Base-by-base conservation (phyloP, 23 tunicate genomes). In the Ciona savignyi region DNA sequence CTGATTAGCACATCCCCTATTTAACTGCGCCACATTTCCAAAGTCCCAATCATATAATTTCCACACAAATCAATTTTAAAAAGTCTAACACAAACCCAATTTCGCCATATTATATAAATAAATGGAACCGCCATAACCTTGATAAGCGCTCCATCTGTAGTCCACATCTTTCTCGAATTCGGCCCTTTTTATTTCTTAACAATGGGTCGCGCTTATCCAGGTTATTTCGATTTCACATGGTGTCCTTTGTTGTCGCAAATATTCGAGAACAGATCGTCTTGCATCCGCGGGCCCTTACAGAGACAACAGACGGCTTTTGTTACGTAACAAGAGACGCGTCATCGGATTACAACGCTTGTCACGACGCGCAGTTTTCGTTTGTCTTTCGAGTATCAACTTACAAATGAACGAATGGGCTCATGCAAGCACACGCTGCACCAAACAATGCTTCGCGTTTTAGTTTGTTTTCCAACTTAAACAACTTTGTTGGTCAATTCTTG, bases 291-390 rank as follows among this genome's bases (percentile, higher is more conserved):
- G 56, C 9, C 9, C 11, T 15, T 15, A 42, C 11, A 42, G 56
- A 42, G 56, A 42, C 56, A 72, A 69, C 34, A 69, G 63, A 2
- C 33, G 76, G 34, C 4, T 72, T 33, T 26, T 34, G 64, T 72
- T 72, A 33, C 76, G 76, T 24, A 15, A 72, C 34, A 49, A 64
- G 63, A 72, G 32, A 51, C 76, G 64, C 20, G 64, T 25, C 49
- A 25, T 72, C 29, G 1, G 63, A 25, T 72, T 72, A 34, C 76
- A 49, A 23, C 32, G 76, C 76, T 72, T 35, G 76, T 72, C 76
- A 72, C 76, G 76, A 27, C 73, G 26, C 48, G 9, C 15, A 15
- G 15, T 9, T 42, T 42, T 42, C 9, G 56, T 42, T 42, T 15
- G 15, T 42, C 56, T 42, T 42, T 42, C 11, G 56, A 42, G 15